Evolutionary conservation across 2,113 vertebrate species (phyloP).

Genomic region (Ciconia stormi): DNA sequence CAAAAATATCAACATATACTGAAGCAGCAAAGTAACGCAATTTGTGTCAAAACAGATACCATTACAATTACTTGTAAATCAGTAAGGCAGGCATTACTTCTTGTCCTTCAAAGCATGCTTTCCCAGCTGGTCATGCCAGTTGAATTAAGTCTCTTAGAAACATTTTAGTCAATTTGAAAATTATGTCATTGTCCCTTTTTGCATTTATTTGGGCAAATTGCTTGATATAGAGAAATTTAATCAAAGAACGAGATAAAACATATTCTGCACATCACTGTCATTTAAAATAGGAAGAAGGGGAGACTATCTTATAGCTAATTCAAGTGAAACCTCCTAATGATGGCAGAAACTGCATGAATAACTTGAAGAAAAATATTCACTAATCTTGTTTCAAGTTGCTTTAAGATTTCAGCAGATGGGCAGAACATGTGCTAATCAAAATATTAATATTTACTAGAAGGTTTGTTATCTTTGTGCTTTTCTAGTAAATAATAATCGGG

Average conservation of each 20-base stretch:
- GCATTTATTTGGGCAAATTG: slow-evolving; percentile 7
- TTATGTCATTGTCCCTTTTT: background rate
- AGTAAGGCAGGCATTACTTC: background rate
- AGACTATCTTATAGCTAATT: background rate
- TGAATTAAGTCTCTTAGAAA: slow-evolving; percentile 16
- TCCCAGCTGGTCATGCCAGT: background rate
- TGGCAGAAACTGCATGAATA: background rate
- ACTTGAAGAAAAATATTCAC: background rate
- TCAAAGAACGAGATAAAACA: background rate
- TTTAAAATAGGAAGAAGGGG: background rate
- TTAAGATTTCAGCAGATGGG: background rate
- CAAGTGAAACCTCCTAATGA: background rate
- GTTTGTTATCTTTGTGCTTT: background rate
- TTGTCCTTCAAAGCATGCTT: background rate
- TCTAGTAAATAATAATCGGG: background rate
- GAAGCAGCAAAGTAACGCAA: background rate
- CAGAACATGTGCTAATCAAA: slow-evolving; percentile 6
- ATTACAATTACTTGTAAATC: background rate
- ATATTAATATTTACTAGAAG: background rate
- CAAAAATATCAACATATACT: background rate
- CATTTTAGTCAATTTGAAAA: background rate
- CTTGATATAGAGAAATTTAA: background rate
- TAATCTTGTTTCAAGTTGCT: background rate
- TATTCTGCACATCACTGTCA: background rate
- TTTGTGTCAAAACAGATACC: background rate